Evolutionary conservation across 2,888 invertebrate species (phyloP), one percentile per base, ranked within the genome.

Genomic region (Lithophane ornitopus): DNA sequence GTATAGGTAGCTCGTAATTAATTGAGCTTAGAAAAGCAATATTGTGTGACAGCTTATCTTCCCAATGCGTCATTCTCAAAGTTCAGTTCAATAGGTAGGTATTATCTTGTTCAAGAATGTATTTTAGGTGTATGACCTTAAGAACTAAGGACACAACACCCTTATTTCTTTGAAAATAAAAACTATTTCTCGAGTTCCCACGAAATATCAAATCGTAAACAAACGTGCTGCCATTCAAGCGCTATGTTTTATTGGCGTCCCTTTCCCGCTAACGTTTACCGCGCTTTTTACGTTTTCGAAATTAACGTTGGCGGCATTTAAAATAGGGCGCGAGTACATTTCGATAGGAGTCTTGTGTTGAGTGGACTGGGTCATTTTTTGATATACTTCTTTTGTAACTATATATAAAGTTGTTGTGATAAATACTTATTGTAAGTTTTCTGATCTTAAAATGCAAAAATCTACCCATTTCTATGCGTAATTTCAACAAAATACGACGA

Each of bases 241-340:
- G 93, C 92, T 92, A 93, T 96, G 96, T 96, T 96, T 96, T 96
- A 96, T 96, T 95, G 95, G 95, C 94, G 89, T 96, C 96, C 94
- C 96, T 96, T 95, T 96, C 96, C 89, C 93, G 90, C 96, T 87
- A 90, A 92, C 92, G 91, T 94, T 96, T 96, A 92, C 95, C 96
- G 96, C 96, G 96, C 95, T 95, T 96, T 95, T 95, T 91, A 92
- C 87, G 90, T 92, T 95, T 94, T 95, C 92, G 91, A 94, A 95
- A 91, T 91, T 91, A 93, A 95, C 95, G 96, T 95, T 95, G 95
- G 95, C 96, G 95, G 95, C 93, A 95, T 96, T 96, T 93, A 93
- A 96, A 96, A 94, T 94, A 92, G 89, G 94, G 95, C 96, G 96
- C 95, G 95, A 95, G 92, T 93, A 91, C 91, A 94, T 94, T 96